These are phyloP conservation scores for Cremastinae sp. DNA, from an alignment of 2,888 invertebrate species.

Conservation along the genomic window DNA sequence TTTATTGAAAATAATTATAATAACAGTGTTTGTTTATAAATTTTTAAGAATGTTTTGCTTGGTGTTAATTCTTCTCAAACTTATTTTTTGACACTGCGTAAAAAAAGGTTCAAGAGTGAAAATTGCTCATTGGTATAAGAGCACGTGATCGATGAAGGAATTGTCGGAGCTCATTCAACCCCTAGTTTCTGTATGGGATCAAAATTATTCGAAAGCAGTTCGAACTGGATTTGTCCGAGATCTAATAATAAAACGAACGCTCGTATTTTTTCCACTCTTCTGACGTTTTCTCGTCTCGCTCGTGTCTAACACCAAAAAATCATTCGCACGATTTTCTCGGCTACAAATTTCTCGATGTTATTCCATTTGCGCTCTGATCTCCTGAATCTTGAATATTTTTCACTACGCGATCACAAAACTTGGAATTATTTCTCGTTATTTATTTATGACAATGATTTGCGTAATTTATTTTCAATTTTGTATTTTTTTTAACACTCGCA, in stretches of 20 bases:
- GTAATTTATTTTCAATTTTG: too few species aligned
- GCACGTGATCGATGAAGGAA: conserved; percentile 60
- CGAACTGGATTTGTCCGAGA: conserved; percentile 57
- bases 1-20: too few species aligned
- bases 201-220: conserved; percentile 60
- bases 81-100: too few species aligned
- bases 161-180: conserved; percentile 59
- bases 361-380: background rate
- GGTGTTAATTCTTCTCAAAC: too few species aligned
- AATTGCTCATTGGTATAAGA: background rate
- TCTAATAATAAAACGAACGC: conserved; percentile 54
- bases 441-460: too few species aligned
- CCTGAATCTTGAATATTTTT: background rate
- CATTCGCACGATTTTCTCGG: background rate
- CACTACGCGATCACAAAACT: too few species aligned
- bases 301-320: conserved; percentile 21
- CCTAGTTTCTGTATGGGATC: conserved; percentile 50
- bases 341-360: background rate
- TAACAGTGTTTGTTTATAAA: too few species aligned
- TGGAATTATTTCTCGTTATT: too few species aligned
- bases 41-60: too few species aligned
- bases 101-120: too few species aligned
- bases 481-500: too few species aligned
- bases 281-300: conserved; percentile 11
- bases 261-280: conserved; percentile 20